Evolutionary conservation across 2,888 invertebrate species (phyloP), one percentile per base, ranked within the genome.

Genomic region (Abrostola triplasia): DNA sequence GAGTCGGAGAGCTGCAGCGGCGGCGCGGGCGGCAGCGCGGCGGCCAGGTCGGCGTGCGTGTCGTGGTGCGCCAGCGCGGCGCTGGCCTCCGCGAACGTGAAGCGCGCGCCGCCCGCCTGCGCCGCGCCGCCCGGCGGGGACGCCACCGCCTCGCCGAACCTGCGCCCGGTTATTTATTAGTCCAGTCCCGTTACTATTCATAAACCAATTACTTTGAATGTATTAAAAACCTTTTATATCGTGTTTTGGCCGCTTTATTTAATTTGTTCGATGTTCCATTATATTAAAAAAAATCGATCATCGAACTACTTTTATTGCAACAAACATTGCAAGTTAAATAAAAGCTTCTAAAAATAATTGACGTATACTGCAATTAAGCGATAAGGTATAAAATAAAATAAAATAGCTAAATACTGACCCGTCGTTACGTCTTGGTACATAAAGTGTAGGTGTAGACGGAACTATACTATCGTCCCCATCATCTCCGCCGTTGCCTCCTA

Each of bases 111-210:
- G 9, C 97, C 98, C 86, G 97, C 97, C 44, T 97, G 97, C 58
- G 97, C 97, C 85, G 77, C 72, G 59, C 63, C 70, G 8, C 97
- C 98, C 97, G 91, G 97, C 6, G 98, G 98, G 0, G 98, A 98
- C 87, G 98, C 98, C 42, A 98, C 97, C 50, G 98, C 98, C 88
- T 98, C 98, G 44, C 98, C 98, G 92, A 98, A 98, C 59, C 95
- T 95, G 71, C 6, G 4, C 12, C 36, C 35, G 38, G 24, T 0
- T 24, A 24, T 4, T 24, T 24, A 24, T 24, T 24, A 24, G 24
- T 24, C 24, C 24, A 24, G 24, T 24, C 24, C 24, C 4, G 24
- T 24, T 24, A 24, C 1, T 24, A 24, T 24, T 24, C 24, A 24
- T 2, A 24, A 24, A 24, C 24, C 24, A 24, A 24, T 24, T 24